phyloP scores from a whole-genome alignment of 2,888 invertebrate species.

The Candidula unifasciata region DNA sequence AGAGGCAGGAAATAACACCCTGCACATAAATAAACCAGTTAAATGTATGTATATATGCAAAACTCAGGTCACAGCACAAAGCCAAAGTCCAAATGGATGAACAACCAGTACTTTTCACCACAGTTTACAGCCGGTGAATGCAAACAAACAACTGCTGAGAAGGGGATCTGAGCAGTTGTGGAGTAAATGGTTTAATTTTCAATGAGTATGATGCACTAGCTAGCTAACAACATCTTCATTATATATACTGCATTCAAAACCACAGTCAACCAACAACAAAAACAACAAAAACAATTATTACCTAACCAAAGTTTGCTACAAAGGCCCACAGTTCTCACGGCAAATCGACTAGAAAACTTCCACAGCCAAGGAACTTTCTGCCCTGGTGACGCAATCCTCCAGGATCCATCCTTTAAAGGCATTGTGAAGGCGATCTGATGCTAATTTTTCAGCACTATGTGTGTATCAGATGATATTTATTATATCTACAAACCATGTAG shows the following conservation, averaged over 20 bases:
- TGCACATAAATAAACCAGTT: too few species aligned
- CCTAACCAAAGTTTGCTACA: conserved; percentile 58
- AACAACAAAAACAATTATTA: conserved; percentile 33
- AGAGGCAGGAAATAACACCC: too few species aligned
- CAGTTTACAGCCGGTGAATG: too few species aligned
- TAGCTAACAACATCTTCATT: too few species aligned
- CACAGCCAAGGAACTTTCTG: conserved; percentile 46
- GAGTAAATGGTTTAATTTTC: too few species aligned
- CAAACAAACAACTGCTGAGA: too few species aligned
- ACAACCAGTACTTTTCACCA: too few species aligned
- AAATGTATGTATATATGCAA: too few species aligned
- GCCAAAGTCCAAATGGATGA: too few species aligned
- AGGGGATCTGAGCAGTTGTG: too few species aligned
- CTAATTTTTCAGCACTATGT: neutral
- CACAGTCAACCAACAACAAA: neutral
- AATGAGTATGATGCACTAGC: too few species aligned
- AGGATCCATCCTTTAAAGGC: conserved; percentile 48
- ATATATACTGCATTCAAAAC: neutral
- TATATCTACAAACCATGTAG: neutral
- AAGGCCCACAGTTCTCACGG: conserved; percentile 49
- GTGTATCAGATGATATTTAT: neutral
- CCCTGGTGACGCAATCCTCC: conserved; percentile 33
- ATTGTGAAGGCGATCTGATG: conserved; percentile 4
- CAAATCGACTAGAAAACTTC: conserved; percentile 50
- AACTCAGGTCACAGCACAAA: too few species aligned